phyloP scores from a whole-genome alignment of 35 echinoderm and acorn worm genomes.

The Heliocidaris erythrogramma region DNA sequence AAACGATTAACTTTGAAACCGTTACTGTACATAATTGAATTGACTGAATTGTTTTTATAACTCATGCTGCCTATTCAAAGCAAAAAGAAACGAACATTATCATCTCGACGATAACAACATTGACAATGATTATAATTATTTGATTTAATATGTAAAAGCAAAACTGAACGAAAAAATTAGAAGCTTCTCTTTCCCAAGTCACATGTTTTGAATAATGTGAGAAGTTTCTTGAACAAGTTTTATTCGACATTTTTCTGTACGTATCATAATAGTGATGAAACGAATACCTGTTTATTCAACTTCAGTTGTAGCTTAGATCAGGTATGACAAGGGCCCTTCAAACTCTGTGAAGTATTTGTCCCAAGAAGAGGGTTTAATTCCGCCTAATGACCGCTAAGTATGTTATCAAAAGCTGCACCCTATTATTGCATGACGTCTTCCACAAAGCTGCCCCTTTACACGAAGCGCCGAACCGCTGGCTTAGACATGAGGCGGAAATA shows the following conservation, averaged over 20 bases:
- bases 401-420: background rate
- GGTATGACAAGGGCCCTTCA: background rate
- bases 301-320: background rate
- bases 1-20: background rate
- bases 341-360: background rate
- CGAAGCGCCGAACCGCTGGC: background rate
- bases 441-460: background rate
- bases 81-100: too few species aligned
- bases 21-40: background rate
- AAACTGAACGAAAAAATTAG: too few species aligned
- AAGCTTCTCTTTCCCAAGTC: too few species aligned
- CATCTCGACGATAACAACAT: too few species aligned
- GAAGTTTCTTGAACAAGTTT: too few species aligned
- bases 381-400: slow-evolving; percentile 9
- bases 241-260: background rate
- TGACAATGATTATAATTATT: too few species aligned
- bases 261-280: background rate
- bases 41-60: background rate
- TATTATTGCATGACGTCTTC: background rate
- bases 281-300: background rate
- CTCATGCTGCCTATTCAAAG: too few species aligned
- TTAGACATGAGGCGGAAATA: background rate
- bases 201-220: too few species aligned
- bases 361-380: background rate
- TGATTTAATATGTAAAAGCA: too few species aligned